These are phyloP conservation scores for Hipparchia sbordonii DNA, from an alignment of 2,888 invertebrate genomes.

Conservation along the genomic window DNA sequence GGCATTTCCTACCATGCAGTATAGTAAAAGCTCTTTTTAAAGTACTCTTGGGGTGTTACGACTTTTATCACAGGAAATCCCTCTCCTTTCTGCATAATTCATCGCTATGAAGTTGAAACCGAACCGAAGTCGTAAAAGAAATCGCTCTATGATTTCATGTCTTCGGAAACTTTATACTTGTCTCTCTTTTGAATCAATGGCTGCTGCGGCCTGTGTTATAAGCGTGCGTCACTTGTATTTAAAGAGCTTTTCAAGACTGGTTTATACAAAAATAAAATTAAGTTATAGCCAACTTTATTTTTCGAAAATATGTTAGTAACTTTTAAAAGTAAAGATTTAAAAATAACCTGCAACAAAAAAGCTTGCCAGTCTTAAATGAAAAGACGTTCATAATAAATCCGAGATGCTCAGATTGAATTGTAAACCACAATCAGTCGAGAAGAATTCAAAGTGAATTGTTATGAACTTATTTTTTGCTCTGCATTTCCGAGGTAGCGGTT, in stretches of 20 bases:
- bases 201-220: slow-evolving; percentile 56
- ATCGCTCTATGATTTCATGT: slow-evolving; percentile 82
- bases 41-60: slow-evolving; percentile 77
- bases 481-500: slow-evolving; percentile 63
- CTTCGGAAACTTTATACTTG: slow-evolving; percentile 77
- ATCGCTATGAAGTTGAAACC: slow-evolving; percentile 82
- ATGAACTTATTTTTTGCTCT: slow-evolving; percentile 51
- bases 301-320: no score
- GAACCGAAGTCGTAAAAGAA: slow-evolving; percentile 81
- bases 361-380: neutral
- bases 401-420: slow-evolving; percentile 34
- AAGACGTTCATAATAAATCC: slow-evolving; percentile 19
- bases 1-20: slow-evolving; percentile 25
- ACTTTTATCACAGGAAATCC: slow-evolving; percentile 81
- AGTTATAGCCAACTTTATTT: neutral
- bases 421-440: slow-evolving; percentile 38
- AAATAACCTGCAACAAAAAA: neutral
- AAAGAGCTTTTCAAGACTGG: neutral
- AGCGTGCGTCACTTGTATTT: slow-evolving; percentile 37
- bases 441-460: slow-evolving; percentile 43
- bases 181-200: slow-evolving; percentile 72
- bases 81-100: slow-evolving; percentile 82
- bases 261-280: neutral
- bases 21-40: slow-evolving; percentile 70
- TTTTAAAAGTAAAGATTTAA: neutral